These are phyloP conservation scores for Aphidius gifuensis DNA, from an alignment of 1,140 invertebrate genomes.

Conservation along the genomic window DNA sequence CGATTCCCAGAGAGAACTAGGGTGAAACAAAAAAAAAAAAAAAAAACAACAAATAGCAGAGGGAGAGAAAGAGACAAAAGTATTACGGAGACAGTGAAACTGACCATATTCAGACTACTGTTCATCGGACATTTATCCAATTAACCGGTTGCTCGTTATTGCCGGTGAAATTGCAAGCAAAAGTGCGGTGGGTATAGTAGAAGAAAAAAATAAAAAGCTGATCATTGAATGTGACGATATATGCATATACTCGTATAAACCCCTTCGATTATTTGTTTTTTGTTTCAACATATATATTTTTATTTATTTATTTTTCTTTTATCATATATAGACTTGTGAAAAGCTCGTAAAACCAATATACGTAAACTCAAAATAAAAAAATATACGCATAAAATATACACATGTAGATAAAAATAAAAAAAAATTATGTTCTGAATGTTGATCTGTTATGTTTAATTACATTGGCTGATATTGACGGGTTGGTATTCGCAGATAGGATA, in stretches of 20 bases:
- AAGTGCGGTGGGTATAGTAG: slow-evolving; percentile 24
- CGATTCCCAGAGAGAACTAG: slow-evolving; percentile 24
- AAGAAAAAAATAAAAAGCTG: slow-evolving; percentile 30
- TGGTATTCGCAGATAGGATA: slow-evolving; percentile 42
- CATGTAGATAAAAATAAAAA: no score
- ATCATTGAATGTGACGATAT: background rate
- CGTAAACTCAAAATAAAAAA: background rate
- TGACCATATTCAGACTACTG: slow-evolving; percentile 29
- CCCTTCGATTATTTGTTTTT: background rate
- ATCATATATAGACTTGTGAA: background rate
- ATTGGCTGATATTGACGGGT: slow-evolving; percentile 47
- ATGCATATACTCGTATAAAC: background rate
- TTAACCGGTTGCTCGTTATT: slow-evolving; percentile 48
- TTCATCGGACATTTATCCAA: slow-evolving; percentile 57
- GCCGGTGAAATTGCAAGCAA: slow-evolving; percentile 16
- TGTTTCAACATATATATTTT: background rate
- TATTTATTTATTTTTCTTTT: background rate
- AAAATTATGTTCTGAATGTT: slow-evolving; percentile 40
- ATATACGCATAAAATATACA: no score
- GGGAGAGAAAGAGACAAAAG: slow-evolving; percentile 2
- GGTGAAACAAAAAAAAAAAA: slow-evolving; percentile 19
- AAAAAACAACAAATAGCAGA: slow-evolving; percentile 19
- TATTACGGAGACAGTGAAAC: background rate
- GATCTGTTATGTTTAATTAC: slow-evolving; percentile 58
- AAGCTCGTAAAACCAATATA: slow-evolving; percentile 25